A percentile compares a stretch with the other conserved stretches of the same genome.
Evolutionary conservation across 2,113 vertebrate species (phyloP).

Genomic region (Corythoichthys haematopterus): DNA sequence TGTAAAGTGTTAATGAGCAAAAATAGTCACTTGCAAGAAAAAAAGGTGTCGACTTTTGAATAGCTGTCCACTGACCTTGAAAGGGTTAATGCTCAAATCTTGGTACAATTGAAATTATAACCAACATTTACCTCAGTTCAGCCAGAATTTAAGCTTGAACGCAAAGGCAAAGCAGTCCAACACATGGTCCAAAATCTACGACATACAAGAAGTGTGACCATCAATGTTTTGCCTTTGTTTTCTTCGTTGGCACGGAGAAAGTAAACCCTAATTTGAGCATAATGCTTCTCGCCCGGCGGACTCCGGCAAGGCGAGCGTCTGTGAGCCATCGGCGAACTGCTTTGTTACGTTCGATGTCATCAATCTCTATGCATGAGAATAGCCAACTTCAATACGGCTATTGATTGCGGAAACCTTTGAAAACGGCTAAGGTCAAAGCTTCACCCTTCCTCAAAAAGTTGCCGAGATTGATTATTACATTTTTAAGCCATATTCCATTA

Average conservation of each 20-base stretch:
- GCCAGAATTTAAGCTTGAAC: too few species aligned
- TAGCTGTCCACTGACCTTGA: too few species aligned
- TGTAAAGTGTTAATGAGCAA: too few species aligned
- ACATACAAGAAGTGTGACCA: too few species aligned
- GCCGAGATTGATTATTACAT: constrained; percentile 39
- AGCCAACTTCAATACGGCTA: constrained; percentile 43
- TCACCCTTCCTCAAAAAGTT: constrained; percentile 34
- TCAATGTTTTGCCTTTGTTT: constrained; percentile 14
- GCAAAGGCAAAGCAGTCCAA: too few species aligned
- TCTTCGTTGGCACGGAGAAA: constrained; percentile 21
- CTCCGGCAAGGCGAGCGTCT: constrained; percentile 15
- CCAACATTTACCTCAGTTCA: too few species aligned
- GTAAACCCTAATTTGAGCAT: constrained; percentile 28
- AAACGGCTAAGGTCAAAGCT: constrained; percentile 43
- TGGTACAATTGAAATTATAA: too few species aligned
- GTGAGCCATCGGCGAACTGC: constrained; percentile 37
- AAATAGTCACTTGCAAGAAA: too few species aligned
- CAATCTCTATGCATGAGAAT: constrained; percentile 48
- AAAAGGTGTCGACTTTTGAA: too few species aligned
- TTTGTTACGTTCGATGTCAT: constrained; percentile 46
- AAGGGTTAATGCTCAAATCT: too few species aligned
- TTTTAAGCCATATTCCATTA: constrained; percentile 15
- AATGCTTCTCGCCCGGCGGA: constrained; percentile 11
- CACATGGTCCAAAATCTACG: too few species aligned
- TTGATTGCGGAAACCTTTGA: constrained; percentile 40